Conservation (phyloP, 2,797 vertebrate genomes). For the Atherinosoma microstoma region DNA sequence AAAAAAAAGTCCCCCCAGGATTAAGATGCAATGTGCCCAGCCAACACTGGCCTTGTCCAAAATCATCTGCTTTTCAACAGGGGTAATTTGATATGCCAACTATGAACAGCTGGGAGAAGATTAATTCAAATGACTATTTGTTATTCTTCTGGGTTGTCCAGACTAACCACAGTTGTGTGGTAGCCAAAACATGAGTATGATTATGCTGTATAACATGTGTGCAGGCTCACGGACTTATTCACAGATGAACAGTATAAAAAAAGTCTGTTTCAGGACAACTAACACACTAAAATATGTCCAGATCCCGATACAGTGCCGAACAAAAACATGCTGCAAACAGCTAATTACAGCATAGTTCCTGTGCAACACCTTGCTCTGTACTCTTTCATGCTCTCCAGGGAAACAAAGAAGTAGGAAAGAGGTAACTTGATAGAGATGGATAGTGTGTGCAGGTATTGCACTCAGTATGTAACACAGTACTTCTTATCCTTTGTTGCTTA, state of each 20-base stretch:
- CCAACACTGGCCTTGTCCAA: constrained; percentile 32
- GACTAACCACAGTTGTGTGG: constrained; percentile 17
- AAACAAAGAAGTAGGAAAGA: constrained; percentile 70
- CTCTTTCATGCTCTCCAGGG: constrained; percentile 37
- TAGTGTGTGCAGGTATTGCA: constrained; percentile 37
- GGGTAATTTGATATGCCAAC: constrained; percentile 62
- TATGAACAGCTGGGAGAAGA: constrained; percentile 63
- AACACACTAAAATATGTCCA: constrained; percentile 4
- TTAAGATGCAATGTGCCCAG: constrained; percentile 32
- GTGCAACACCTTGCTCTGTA: constrained; percentile 61
- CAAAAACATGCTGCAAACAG: constrained; percentile 40
- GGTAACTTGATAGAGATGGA: constrained; percentile 68
- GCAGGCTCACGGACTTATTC: constrained; percentile 1
- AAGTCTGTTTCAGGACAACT: neutral
- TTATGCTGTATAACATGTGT: constrained; percentile 1
- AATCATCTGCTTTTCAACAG: constrained; percentile 61
- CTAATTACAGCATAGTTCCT: constrained; percentile 61
- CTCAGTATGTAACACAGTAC: constrained; percentile 35
- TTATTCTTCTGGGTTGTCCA: constrained; percentile 31
- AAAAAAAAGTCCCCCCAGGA: constrained; percentile 26
- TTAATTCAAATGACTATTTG: constrained; percentile 37
- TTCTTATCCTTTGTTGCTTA: constrained; percentile 11
- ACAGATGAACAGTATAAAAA: neutral
- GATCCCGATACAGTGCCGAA: constrained; percentile 12
- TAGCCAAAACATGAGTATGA: constrained; percentile 48